Conservation (phyloP, 1,140 invertebrate genomes). For the Camponotus pennsylvanicus region DNA sequence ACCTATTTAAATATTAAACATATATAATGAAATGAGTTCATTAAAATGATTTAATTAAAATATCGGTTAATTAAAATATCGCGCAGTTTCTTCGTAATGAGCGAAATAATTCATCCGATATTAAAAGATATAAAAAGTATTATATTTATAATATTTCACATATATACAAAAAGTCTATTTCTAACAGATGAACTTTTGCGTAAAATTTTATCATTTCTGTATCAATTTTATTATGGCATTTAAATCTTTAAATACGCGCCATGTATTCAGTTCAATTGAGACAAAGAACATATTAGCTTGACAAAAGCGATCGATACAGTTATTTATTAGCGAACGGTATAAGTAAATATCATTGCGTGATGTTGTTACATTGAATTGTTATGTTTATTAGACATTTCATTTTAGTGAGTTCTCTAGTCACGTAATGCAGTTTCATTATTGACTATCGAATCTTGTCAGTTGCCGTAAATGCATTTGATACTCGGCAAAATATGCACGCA, state of each 20-base stretch:
- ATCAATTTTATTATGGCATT: neutral
- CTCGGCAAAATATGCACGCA: neutral
- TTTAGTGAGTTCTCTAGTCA: conserved; percentile 5
- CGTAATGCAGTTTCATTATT: conserved; percentile 19
- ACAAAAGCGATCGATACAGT: neutral
- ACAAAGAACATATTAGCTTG: neutral
- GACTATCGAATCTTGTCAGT: conserved; percentile 42
- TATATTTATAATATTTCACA: conserved; percentile 13
- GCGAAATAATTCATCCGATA: neutral
- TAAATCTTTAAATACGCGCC: neutral
- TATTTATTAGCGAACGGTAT: conserved; percentile 22
- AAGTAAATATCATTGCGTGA: conserved; percentile 11
- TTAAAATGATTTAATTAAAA: no score
- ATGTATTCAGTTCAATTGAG: neutral
- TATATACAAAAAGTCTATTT: neutral
- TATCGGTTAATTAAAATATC: no score
- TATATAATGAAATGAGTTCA: no score
- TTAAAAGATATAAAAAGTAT: neutral
- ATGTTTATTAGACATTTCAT: conserved; percentile 31
- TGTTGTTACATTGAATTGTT: conserved; percentile 9
- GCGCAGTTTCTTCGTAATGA: neutral
- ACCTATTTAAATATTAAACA: no score
- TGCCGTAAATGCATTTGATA: conserved; percentile 32
- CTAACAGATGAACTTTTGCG: neutral
- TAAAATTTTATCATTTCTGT: neutral